Percentiles rank a stretch among this genome's conserved stretches.
Conservation (phyloP, 2,888 invertebrate genomes). For the Cepaea hortensis region DNA sequence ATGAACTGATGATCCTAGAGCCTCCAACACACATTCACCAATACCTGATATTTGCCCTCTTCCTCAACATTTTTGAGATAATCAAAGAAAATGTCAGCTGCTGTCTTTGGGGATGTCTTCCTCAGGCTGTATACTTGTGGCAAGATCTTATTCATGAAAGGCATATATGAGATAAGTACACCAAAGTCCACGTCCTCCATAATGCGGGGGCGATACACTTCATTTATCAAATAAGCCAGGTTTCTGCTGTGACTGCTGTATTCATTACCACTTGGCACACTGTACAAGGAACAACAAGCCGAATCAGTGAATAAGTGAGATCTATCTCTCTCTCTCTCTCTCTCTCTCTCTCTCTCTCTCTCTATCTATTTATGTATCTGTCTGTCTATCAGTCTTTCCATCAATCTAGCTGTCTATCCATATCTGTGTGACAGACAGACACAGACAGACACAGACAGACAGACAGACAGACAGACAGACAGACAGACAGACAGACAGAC, state of each 20-base stretch:
- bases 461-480: too few relatives aligned
- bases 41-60: slow-evolving; percentile 24
- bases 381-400: not conserved
- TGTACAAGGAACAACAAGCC: not conserved
- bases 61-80: slow-evolving; percentile 20
- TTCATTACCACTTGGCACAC: not conserved
- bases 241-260: not conserved
- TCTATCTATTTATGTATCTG: not conserved
- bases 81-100: not conserved
- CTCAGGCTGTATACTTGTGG: not conserved
- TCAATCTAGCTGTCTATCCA: not conserved
- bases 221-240: slow-evolving; percentile 19
- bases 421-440: not conserved
- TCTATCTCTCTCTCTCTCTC: not conserved
- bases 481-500: too few relatives aligned
- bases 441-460: too few relatives aligned
- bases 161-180: not conserved
- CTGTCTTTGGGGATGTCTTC: not conserved
- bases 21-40: too few relatives aligned
- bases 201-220: slow-evolving; percentile 8
- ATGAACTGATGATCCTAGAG: too few relatives aligned
- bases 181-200: not conserved
- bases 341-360: not conserved
- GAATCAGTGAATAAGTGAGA: not conserved
- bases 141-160: not conserved